Evolutionary conservation across 2,113 vertebrate genomes (phyloP).

Genomic region (Crotalus tigris): DNA sequence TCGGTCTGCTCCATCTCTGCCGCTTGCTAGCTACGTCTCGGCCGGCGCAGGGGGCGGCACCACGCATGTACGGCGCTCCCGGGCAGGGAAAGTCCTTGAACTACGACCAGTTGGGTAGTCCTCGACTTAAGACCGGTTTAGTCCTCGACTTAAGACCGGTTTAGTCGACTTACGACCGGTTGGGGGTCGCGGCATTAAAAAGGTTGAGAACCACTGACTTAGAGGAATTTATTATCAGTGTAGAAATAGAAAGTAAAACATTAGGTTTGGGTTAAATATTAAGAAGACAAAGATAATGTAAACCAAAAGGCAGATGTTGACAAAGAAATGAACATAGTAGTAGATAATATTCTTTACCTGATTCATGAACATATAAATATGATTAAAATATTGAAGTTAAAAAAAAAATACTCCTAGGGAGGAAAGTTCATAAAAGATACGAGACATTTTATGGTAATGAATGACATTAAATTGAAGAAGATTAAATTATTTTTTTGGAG

Average conservation of each 20-base stretch:
- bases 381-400: not conserved
- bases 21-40: too few relatives aligned
- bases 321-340: not conserved
- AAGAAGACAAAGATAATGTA: not conserved
- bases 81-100: too few relatives aligned
- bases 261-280: not conserved
- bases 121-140: too few relatives aligned
- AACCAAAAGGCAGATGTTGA: not conserved
- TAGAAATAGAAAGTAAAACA: not conserved
- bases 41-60: too few relatives aligned
- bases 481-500: not conserved
- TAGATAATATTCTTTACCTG: not conserved
- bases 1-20: too few relatives aligned
- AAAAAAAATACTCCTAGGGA: not conserved
- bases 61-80: too few relatives aligned
- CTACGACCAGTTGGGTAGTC: too few relatives aligned
- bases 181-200: too few relatives aligned
- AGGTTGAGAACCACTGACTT: not conserved
- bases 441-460: not conserved
- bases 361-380: not conserved
- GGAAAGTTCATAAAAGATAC: not conserved
- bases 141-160: too few relatives aligned
- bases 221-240: not conserved
- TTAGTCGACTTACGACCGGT: too few relatives aligned
- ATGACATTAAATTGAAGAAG: not conserved